These are phyloP conservation scores for Drosophila niveifrons DNA, from an alignment of 2,888 invertebrate species.

Conservation along the genomic window DNA sequence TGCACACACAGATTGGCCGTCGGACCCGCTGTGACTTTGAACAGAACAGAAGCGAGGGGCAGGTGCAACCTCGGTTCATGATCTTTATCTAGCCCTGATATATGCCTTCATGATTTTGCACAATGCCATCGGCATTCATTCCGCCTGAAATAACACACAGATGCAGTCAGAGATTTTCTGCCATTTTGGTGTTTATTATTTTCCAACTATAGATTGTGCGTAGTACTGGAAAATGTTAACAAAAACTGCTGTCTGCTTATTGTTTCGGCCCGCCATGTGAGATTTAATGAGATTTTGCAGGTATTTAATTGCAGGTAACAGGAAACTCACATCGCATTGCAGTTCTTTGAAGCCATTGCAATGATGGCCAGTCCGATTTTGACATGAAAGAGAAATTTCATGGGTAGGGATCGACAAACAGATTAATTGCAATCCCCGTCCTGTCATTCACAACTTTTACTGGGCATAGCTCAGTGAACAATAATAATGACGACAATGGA, in stretches of 20 bases:
- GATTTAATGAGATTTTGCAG: conserved; percentile 43
- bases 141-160: conserved; percentile 47
- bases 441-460: neutral
- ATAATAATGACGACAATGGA: neutral
- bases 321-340: conserved; percentile 33
- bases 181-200: conserved; percentile 21
- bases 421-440: neutral
- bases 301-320: conserved; percentile 44
- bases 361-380: conserved; percentile 9
- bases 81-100: conserved; percentile 47
- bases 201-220: conserved; percentile 20
- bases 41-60: conserved; percentile 31
- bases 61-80: conserved; percentile 63
- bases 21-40: conserved; percentile 61
- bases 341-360: conserved; percentile 27
- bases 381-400: neutral
- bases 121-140: conserved; percentile 61
- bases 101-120: conserved; percentile 60
- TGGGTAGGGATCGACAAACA: neutral
- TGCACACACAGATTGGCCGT: conserved; percentile 46
- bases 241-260: conserved; percentile 11
- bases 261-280: conserved; percentile 22
- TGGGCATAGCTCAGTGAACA: neutral
- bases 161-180: conserved; percentile 23
- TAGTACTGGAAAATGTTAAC: conserved; percentile 34